Percentiles rank a stretch among this genome's conserved stretches.
Conservation (phyloP, 1,140 invertebrate genomes). For the Ceratitis capitata region DNA sequence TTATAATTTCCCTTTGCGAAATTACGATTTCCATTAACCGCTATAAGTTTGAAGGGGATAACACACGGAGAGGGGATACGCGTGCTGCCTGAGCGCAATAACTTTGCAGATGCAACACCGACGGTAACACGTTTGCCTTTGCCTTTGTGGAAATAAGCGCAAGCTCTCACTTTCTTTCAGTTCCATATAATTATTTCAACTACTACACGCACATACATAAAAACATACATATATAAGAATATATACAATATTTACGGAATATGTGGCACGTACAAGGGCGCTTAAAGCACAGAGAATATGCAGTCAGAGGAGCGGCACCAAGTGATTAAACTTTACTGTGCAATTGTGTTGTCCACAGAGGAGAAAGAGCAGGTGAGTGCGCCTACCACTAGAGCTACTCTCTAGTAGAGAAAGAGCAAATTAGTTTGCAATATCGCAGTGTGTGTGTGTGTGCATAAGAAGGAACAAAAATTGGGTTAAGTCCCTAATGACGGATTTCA, state of each 20-base stretch:
- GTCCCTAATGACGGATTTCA: conserved; percentile 14
- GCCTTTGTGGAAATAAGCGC: neutral
- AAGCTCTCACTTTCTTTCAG: neutral
- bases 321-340: conserved; percentile 9
- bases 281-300: neutral
- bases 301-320: neutral
- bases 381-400: neutral
- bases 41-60: neutral
- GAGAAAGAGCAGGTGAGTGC: neutral
- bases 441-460: neutral
- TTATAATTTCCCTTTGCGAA: conserved; percentile 4
- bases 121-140: conserved; percentile 11
- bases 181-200: neutral
- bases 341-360: conserved; percentile 7
- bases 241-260: no score
- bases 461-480: conserved; percentile 8
- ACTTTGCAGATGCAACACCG: neutral
- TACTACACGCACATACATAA: neutral
- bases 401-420: neutral
- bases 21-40: conserved; percentile 5
- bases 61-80: neutral
- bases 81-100: neutral
- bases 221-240: no score
- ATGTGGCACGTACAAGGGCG: neutral
- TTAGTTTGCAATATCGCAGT: neutral